Base-by-base conservation (phyloP, 2,797 vertebrate genomes). In the Poeciliopsis infans region DNA sequence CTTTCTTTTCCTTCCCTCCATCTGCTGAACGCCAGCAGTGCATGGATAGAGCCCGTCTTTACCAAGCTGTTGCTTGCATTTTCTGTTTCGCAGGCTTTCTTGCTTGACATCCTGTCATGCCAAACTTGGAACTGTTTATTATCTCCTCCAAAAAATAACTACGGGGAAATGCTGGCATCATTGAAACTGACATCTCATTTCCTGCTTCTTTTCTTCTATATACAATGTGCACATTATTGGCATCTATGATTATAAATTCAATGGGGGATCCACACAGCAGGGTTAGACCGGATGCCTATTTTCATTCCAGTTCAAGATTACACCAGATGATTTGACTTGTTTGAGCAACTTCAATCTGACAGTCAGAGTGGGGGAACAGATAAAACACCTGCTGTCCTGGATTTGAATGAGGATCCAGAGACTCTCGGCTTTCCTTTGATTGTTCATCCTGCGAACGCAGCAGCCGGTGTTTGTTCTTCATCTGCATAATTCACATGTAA, bases 151-250 rank as follows among this genome's bases (percentile, higher is more conserved):
- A 85, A 85, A 92, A 90, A 93, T 86, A 93, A 93, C 85, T 86
- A 89, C 82, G 83, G 87, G 85, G 87, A 84, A 85, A 90, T 86
- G 87, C 90, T 90, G 89, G 90, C 87, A 89, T 91, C 89, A 93
- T 91, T 91, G 91, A 92, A 90, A 93, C 61, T 92, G 92, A 90
- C 93, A 93, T 85, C 89, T 92, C 89, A 89, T 93, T 93, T 93
- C 92, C 88, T 91, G 89, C 83, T 88, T 89, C 90, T 89, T 93
- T 93, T 92, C 87, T 92, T 80, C 92, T 87, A 85, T 89, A 84
- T 81, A 93, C 92, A 94, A 93, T 92, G 88, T 80, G 86, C 83
- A 85, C 79, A 91, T 93, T 87, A 88, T 89, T 89, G 93, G 79
- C 89, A 90, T 91, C 89, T 91, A 87, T 90, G 91, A 92, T 92